Evolutionary conservation across 1,140 invertebrate genomes (phyloP).

Genomic region (Nixonia krombeini): DNA sequence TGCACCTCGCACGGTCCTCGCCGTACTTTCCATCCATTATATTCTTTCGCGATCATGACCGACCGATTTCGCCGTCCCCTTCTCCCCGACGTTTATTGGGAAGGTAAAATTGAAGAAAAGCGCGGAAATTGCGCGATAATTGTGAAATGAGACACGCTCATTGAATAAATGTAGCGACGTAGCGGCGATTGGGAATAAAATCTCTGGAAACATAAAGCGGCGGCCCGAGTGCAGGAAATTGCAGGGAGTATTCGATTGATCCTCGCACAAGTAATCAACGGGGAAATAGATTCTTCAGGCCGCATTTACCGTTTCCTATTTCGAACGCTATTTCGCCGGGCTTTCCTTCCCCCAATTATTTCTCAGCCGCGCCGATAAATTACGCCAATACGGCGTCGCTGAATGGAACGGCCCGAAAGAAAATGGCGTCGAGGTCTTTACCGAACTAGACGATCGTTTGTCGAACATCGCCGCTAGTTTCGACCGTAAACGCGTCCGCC

Average conservation of each 20-base stretch:
- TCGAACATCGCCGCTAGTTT: conserved; percentile 1
- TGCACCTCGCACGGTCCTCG: too few relatives aligned
- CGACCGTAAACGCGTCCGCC: background rate
- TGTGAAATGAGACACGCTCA: background rate
- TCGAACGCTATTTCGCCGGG: conserved; percentile 33
- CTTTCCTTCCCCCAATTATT: conserved; percentile 45
- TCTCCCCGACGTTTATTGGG: too few relatives aligned
- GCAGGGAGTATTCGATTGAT: conserved; percentile 46
- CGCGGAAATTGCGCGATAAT: background rate
- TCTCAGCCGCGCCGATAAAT: conserved; percentile 37
- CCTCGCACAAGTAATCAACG: conserved; percentile 47
- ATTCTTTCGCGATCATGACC: too few relatives aligned
- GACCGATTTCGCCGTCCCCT: too few relatives aligned
- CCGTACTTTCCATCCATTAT: too few relatives aligned
- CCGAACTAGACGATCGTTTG: too few relatives aligned
- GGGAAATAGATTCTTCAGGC: conserved; percentile 46
- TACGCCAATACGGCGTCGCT: conserved; percentile 27
- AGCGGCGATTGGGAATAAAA: conserved; percentile 35
- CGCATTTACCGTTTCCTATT: conserved; percentile 46
- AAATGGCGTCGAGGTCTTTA: conserved; percentile 15
- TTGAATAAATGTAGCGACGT: conserved; percentile 19
- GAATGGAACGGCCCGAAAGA: conserved; percentile 13
- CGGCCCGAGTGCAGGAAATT: conserved; percentile 40
- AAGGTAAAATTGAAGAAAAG: background rate
- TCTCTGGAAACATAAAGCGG: conserved; percentile 35